Evolutionary conservation across 2,888 invertebrate genomes (phyloP).

Genomic region (Masnerella sp.): DNA sequence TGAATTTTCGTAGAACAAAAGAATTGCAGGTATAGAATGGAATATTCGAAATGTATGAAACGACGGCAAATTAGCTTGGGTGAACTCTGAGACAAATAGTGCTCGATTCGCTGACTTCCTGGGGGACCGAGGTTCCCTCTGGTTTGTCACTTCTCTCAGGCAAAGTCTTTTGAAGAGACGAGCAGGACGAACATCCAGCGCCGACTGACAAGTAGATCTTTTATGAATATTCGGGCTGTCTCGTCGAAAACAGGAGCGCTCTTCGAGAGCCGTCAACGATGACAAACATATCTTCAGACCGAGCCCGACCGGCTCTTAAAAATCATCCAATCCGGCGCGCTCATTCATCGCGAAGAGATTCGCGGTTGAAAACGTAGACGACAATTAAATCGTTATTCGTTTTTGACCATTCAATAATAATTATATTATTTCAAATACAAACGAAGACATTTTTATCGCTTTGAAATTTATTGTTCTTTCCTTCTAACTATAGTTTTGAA

Average conservation of each 20-base stretch:
- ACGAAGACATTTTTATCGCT: too few species aligned
- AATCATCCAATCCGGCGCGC: conserved; percentile 13
- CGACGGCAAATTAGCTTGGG: not conserved
- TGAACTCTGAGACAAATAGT: conserved; percentile 13
- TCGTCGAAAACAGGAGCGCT: conserved; percentile 32
- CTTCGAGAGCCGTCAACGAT: conserved; percentile 42
- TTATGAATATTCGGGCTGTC: conserved; percentile 49
- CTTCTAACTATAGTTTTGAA: too few species aligned
- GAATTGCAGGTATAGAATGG: too few species aligned
- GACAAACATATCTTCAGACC: conserved; percentile 41
- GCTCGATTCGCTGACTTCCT: conserved; percentile 7
- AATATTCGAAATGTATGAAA: not conserved
- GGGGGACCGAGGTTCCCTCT: not conserved
- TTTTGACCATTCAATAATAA: too few species aligned
- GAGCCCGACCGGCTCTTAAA: conserved; percentile 25
- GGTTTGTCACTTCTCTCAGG: not conserved
- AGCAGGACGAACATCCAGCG: conserved; percentile 42
- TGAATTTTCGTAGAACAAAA: too few species aligned
- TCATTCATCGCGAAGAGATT: conserved; percentile 20
- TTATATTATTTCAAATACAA: too few species aligned
- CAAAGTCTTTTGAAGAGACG: conserved; percentile 26
- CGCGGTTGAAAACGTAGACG: not conserved
- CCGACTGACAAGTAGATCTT: conserved; percentile 41
- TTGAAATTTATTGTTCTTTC: too few species aligned
- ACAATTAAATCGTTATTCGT: not conserved